phyloP scores from a whole-genome alignment of 1,140 invertebrate species.

The Fopius arisanus region DNA sequence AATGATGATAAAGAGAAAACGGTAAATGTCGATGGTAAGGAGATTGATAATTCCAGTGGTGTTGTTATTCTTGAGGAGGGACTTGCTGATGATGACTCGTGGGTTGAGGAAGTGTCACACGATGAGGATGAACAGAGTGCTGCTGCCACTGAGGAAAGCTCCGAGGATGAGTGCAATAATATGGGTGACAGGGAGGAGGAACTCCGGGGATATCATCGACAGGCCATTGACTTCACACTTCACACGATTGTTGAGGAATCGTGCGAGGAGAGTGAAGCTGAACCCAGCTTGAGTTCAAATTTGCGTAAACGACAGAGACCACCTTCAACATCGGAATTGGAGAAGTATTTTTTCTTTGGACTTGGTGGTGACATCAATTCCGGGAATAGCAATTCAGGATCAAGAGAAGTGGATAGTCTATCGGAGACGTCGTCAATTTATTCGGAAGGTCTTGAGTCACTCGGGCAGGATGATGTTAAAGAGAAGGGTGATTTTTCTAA shows the following conservation, averaged over 20 bases:
- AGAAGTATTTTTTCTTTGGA: constrained; percentile 91
- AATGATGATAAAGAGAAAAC: not conserved
- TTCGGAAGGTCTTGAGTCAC: constrained; percentile 80
- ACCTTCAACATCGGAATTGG: constrained; percentile 81
- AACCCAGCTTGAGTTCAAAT: constrained; percentile 62
- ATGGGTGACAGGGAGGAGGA: constrained; percentile 78
- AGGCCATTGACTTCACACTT: constrained; percentile 86
- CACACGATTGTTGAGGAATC: constrained; percentile 95
- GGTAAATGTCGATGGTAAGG: not conserved
- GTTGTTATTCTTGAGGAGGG: constrained; percentile 84
- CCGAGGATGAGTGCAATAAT: constrained; percentile 64
- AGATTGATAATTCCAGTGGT: constrained; percentile 48
- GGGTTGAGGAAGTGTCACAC: constrained; percentile 84
- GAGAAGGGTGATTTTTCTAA: constrained; percentile 73
- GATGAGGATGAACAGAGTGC: constrained; percentile 71
- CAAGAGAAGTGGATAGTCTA: constrained; percentile 72
- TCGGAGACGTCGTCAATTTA: constrained; percentile 90
- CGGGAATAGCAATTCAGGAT: constrained; percentile 2
- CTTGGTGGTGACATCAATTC: constrained; percentile 72
- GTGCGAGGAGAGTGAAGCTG: constrained; percentile 88
- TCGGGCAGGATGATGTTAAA: constrained; percentile 61
- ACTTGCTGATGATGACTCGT: constrained; percentile 85
- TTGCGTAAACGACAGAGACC: constrained; percentile 68
- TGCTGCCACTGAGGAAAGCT: constrained; percentile 65
- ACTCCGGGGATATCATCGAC: constrained; percentile 78